phyloP scores from a whole-genome alignment of 2,113 vertebrate genomes.

The Tachycineta bicolor region DNA sequence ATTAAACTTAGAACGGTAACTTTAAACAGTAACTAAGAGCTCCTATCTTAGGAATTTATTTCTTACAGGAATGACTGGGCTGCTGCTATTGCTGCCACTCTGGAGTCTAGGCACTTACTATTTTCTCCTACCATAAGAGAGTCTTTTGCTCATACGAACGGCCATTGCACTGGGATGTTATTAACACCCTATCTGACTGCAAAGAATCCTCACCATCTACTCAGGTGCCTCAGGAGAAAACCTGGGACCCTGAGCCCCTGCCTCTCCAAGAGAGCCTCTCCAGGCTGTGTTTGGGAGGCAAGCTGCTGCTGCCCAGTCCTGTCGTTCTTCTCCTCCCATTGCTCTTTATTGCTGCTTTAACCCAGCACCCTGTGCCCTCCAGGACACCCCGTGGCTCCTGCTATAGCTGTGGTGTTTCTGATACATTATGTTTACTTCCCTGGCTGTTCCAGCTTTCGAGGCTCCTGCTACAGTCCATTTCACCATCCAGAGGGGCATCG shows the following conservation, averaged over 20 bases:
- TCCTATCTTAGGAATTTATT: too few species aligned
- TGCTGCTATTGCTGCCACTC: neutral
- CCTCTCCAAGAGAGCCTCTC: neutral
- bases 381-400: neutral
- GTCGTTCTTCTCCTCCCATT: neutral
- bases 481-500: accelerated
- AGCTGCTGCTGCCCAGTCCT: neutral
- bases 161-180: neutral
- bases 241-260: too few species aligned
- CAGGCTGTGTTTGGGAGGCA: accelerated
- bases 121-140: neutral
- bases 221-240: neutral
- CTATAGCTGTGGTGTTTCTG: neutral
- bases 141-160: neutral
- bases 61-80: too few species aligned
- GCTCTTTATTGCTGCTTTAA: neutral
- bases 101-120: neutral
- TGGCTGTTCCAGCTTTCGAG: neutral
- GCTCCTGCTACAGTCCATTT: neutral
- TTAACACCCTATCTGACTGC: too few species aligned
- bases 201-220: neutral
- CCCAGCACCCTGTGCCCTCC: neutral
- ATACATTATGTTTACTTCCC: neutral
- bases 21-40: too few species aligned
- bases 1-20: too few species aligned